Evolutionary conservation across 2,888 invertebrate genomes (phyloP), one percentile per base, ranked within the genome.

Genomic region (Calameuta pallipes): DNA sequence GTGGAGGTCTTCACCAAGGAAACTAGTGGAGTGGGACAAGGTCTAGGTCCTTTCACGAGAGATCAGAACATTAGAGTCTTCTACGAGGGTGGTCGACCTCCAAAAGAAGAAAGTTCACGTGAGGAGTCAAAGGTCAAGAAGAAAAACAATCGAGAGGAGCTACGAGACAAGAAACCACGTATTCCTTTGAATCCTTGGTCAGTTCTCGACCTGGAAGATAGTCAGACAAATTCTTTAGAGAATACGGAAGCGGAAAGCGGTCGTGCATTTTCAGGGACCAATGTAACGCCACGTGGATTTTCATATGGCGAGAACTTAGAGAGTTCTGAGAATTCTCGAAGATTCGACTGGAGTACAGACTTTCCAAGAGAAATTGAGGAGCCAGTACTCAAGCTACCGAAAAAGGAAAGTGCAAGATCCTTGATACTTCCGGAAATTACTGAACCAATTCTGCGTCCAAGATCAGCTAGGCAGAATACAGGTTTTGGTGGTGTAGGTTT

Each of bases 281-380:
- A 31, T 34, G 71, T 33, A 34, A 33, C 71, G 11, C 78, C 83
- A 0, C 80, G 78, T 15, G 56, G 82, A 1, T 78, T 83, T 0
- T 34, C 80, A 6, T 70, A 78, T 23, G 73, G 3, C 4, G 34
- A n/a, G 75, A 36, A 23, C 30, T 23, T 74, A 13, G 69, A 9
- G 31, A 69, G 33, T 37, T 33, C 78, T 11, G 71, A 77, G 0
- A 75, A 76, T 73, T 37, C 79, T 35, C 71, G 78, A 30, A 75
- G 73, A 70, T 75, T 74, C n/a, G 76, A 56, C 15, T 81, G 78
- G 70, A 80, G 74, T 31, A 82, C 82, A 15, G 79, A 83, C 2
- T 75, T 81, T 33, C 6, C 41, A 3, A 69, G 70, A 33, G 96
- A 96, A 91, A 95, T 96, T 31, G 94, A 95, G 0, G 96, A 96